A percentile compares a stretch with the other conserved stretches of the same genome.
phyloP scores from a whole-genome alignment of 2,113 vertebrate species.

The Lutjanus erythropterus region DNA sequence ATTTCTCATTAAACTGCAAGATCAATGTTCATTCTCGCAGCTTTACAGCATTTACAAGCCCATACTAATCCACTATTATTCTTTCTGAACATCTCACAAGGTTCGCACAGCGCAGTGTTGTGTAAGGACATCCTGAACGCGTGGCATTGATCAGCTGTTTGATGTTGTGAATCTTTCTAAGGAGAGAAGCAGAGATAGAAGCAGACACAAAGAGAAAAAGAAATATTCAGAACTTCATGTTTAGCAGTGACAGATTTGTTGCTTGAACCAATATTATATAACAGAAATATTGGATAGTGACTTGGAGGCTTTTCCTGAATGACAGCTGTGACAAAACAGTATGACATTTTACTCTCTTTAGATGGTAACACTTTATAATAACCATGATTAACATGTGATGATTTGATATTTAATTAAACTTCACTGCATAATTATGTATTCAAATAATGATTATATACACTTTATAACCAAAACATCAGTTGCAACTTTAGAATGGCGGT shows the following conservation, averaged over 20 bases:
- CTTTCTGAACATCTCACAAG: background rate
- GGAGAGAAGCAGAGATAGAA: background rate
- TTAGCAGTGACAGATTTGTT: conserved; percentile 17
- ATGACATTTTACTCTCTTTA: background rate
- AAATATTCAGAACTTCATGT: background rate
- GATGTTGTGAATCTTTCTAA: background rate
- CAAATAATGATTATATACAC: too few species aligned
- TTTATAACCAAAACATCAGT: too few species aligned
- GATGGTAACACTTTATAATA: too few species aligned
- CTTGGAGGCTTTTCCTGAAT: background rate
- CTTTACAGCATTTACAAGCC: conserved; percentile 68
- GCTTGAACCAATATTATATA: background rate
- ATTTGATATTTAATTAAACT: too few species aligned
- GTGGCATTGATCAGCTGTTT: background rate
- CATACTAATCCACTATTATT: conserved; percentile 53
- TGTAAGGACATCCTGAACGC: background rate
- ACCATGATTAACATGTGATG: too few species aligned
- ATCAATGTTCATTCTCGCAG: conserved; percentile 68
- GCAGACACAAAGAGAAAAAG: background rate
- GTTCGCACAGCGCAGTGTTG: background rate
- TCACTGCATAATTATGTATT: too few species aligned
- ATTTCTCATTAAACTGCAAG: conserved; percentile 64
- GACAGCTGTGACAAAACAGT: background rate
- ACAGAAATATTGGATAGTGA: background rate
- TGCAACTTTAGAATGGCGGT: too few species aligned